A percentile compares a stretch with the other conserved stretches of the same genome.
phyloP scores from a whole-genome alignment of 2,113 vertebrate genomes.

The Pelmatolapia mariae region DNA sequence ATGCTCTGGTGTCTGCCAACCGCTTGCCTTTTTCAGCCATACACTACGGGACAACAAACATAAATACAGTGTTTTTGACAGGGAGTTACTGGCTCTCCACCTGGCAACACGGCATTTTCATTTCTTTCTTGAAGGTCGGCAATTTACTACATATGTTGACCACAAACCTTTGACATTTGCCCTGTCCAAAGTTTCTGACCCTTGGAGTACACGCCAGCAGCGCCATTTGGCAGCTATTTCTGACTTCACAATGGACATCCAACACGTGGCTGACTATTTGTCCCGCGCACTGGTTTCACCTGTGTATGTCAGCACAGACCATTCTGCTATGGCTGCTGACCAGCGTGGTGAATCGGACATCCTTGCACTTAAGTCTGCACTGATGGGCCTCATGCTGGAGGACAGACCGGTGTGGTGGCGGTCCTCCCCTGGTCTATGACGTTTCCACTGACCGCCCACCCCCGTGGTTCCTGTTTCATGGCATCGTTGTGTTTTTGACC shows the following conservation, averaged over 20 bases:
- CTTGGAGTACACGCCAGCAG: background rate
- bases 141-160: background rate
- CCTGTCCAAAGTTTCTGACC: background rate
- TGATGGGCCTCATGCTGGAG: background rate
- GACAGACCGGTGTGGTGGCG: background rate
- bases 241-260: background rate
- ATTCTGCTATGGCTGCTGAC: background rate
- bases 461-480: background rate
- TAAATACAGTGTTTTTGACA: background rate
- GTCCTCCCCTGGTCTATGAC: background rate
- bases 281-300: background rate
- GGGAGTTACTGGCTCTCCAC: background rate
- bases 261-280: background rate
- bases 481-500: background rate
- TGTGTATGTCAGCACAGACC: background rate
- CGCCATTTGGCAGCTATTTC: background rate
- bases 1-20: background rate
- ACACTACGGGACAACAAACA: background rate
- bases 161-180: background rate
- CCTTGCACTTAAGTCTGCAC: background rate
- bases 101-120: background rate
- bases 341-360: background rate
- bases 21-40: background rate
- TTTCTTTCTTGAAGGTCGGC: background rate
- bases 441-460: background rate